Percentiles rank a stretch among this genome's conserved stretches.
Evolutionary conservation across 2,888 invertebrate species (phyloP).

Genomic region (Heteromyza rotundicornis): DNA sequence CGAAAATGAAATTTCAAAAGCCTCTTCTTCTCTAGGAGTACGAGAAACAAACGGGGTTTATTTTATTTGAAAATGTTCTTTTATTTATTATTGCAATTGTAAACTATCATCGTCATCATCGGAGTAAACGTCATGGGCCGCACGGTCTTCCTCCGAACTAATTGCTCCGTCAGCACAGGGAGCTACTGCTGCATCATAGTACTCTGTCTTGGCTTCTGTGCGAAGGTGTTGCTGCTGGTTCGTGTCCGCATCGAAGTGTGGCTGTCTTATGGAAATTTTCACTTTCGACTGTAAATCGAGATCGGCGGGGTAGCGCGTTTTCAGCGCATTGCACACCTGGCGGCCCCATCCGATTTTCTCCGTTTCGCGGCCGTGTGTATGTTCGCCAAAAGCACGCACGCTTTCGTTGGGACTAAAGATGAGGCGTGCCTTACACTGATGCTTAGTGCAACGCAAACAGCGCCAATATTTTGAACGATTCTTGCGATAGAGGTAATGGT

Average conservation of each 20-base stretch:
- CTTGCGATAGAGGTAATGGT: slow-evolving; percentile 50
- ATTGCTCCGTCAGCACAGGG: too few species aligned
- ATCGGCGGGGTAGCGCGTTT: slow-evolving; percentile 21
- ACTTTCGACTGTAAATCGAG: slow-evolving; percentile 23
- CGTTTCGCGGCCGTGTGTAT: slow-evolving; percentile 47
- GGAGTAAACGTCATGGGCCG: too few species aligned
- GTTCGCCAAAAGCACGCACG: slow-evolving; percentile 40
- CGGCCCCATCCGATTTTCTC: slow-evolving; percentile 48
- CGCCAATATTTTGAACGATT: slow-evolving; percentile 54
- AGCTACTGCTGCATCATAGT: slow-evolving; percentile 8
- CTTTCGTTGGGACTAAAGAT: slow-evolving; percentile 41
- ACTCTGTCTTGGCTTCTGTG: too few species aligned
- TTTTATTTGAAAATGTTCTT: background rate
- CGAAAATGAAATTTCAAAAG: too few species aligned
- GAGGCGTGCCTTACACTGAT: slow-evolving; percentile 47
- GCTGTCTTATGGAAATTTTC: slow-evolving; percentile 33
- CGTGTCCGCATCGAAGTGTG: slow-evolving; percentile 37
- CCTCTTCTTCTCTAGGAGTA: background rate
- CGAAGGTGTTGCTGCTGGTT: too few species aligned
- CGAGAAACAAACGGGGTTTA: background rate
- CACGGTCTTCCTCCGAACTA: too few species aligned
- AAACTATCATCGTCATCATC: background rate
- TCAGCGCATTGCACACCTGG: slow-evolving; percentile 28
- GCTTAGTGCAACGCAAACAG: slow-evolving; percentile 48
- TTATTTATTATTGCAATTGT: too few species aligned